Percentiles rank a stretch among this genome's conserved stretches.
phyloP scores from a whole-genome alignment of 2,888 invertebrate genomes.

The Clistopyga incitator region DNA sequence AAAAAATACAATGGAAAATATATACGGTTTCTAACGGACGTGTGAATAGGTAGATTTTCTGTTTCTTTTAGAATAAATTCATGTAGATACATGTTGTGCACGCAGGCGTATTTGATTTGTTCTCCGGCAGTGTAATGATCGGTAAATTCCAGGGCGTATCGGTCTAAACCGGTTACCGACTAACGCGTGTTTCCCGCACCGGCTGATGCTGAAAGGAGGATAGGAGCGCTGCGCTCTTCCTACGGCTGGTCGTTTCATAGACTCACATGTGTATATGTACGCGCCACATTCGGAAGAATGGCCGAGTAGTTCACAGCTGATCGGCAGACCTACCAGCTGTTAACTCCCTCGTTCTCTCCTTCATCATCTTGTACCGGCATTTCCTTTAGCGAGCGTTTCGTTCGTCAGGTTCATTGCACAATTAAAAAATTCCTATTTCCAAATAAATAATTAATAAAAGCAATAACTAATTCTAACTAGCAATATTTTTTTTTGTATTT shows the following conservation, averaged over 20 bases:
- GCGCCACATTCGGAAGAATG: conserved; percentile 8
- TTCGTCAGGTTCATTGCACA: not conserved
- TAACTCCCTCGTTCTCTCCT: conserved; percentile 17
- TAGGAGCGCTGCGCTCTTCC: not conserved
- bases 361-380: not conserved
- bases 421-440: not conserved
- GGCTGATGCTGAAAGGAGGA: conserved; percentile 45
- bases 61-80: too few relatives aligned
- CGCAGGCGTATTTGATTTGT: not conserved
- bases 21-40: too few relatives aligned
- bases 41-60: too few relatives aligned
- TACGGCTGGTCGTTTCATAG: not conserved
- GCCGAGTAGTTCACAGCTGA: conserved; percentile 57
- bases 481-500: too few relatives aligned
- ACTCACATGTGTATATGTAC: not conserved
- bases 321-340: conserved; percentile 47
- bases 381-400: not conserved
- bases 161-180: conserved; percentile 45
- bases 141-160: conserved; percentile 43
- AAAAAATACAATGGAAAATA: too few relatives aligned
- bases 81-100: not conserved
- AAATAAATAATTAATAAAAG: too few relatives aligned
- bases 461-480: too few relatives aligned
- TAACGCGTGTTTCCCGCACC: conserved; percentile 17
- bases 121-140: conserved; percentile 1